Evolutionary conservation across 2,113 vertebrate genomes (phyloP).

Genomic region (Poecilia latipinna): DNA sequence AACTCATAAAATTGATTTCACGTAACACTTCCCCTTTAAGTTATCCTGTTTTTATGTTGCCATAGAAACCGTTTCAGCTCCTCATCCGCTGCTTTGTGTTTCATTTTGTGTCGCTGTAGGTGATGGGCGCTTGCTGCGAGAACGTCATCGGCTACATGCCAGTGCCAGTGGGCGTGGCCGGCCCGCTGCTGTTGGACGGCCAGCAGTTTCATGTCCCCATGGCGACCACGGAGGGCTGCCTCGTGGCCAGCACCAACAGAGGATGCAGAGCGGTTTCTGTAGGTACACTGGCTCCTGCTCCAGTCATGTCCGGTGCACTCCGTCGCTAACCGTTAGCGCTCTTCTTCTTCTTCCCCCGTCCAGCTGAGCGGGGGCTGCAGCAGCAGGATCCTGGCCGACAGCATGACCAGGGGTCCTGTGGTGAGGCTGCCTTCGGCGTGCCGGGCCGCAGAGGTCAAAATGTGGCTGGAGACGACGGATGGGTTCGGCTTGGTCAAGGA

Average conservation of each 20-base stretch:
- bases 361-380: conserved; percentile 91
- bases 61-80: neutral
- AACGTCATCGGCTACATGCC: conserved; percentile 98
- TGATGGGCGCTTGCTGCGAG: conserved; percentile 96
- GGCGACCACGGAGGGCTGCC: conserved; percentile 97
- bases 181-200: conserved; percentile 89
- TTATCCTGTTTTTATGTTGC: neutral
- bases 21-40: no score
- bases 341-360: conserved; percentile 13
- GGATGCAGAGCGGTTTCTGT: conserved; percentile 94
- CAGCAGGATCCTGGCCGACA: conserved; percentile 90
- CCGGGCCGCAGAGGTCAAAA: conserved; percentile 92
- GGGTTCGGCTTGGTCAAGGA: conserved; percentile 89
- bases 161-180: conserved; percentile 95
- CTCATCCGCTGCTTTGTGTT: neutral
- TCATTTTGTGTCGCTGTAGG: conserved; percentile 71
- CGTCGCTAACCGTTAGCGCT: neutral
- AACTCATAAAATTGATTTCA: no score
- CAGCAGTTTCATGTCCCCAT: conserved; percentile 91
- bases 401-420: conserved; percentile 95
- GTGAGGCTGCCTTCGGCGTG: conserved; percentile 91
- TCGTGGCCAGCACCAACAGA: conserved; percentile 95
- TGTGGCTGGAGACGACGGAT: conserved; percentile 89
- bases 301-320: no score
- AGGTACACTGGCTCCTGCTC: conserved; percentile 59